Evolutionary conservation across 2,888 invertebrate genomes (phyloP).

Genomic region (Eudemis profundana): DNA sequence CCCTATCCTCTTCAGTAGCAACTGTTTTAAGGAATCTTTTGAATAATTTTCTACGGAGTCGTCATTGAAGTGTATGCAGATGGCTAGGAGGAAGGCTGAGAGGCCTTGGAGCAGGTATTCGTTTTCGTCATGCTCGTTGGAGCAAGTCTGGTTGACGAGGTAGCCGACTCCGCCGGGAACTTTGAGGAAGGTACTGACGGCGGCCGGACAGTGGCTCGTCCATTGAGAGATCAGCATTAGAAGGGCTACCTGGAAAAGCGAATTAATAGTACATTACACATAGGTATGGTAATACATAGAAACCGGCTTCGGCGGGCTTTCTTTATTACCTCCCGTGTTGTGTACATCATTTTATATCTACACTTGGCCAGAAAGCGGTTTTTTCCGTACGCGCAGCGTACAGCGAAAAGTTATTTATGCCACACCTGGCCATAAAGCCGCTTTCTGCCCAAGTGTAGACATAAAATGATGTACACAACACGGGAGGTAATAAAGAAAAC

Average conservation of each 20-base stretch:
- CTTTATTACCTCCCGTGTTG: no score
- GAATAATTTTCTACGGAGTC: conserved; percentile 91
- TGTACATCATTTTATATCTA: no score
- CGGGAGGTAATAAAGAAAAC: no score
- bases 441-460: no score
- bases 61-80: conserved; percentile 96
- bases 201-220: conserved; percentile 93
- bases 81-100: conserved; percentile 96
- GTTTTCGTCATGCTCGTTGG: conserved; percentile 95
- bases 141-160: conserved; percentile 91
- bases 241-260: conserved; percentile 88
- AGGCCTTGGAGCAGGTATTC: conserved; percentile 93
- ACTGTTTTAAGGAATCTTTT: conserved; percentile 88
- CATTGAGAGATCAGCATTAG: conserved; percentile 96
- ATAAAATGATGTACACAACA: no score
- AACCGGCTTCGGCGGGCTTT: no score
- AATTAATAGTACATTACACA: no score
- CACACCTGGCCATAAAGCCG: no score
- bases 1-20: conserved; percentile 94
- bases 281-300: no score
- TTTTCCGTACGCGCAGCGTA: no score
- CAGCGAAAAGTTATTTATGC: no score
- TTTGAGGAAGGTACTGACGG: conserved; percentile 92
- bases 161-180: conserved; percentile 93
- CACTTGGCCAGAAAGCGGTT: no score